A percentile compares a stretch with the other conserved stretches of the same genome.
phyloP scores from a whole-genome alignment of 2,888 invertebrate species.

The Papilio demoleus region DNA sequence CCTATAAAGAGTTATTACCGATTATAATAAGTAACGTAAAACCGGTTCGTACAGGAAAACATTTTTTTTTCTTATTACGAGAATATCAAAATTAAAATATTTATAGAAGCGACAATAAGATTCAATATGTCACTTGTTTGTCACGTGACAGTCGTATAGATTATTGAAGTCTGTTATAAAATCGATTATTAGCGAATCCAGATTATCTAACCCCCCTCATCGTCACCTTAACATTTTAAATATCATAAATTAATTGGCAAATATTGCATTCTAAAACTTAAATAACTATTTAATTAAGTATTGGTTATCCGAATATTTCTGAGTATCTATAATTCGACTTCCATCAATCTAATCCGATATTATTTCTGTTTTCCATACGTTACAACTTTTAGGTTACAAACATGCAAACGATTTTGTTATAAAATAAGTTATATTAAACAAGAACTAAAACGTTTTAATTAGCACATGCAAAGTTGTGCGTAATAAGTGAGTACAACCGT shows the following conservation, averaged over 20 bases:
- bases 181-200: no score
- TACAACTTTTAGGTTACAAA: not conserved
- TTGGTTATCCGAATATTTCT: not conserved
- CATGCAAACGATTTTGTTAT: not conserved
- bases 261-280: not conserved
- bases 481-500: conserved; percentile 43
- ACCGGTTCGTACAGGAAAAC: conserved; percentile 11
- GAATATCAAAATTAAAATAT: not conserved
- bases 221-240: no score
- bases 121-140: no score
- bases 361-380: no score
- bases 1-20: conserved; percentile 23
- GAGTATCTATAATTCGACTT: not conserved
- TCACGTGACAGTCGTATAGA: no score
- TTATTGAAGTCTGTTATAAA: no score
- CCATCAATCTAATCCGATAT: not conserved
- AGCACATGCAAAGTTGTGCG: conserved; percentile 34
- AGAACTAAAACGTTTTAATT: conserved; percentile 35
- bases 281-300: not conserved
- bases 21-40: conserved; percentile 9
- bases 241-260: not conserved
- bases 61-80: not conserved
- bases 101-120: no score
- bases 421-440: not conserved
- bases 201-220: no score